phyloP scores from a whole-genome alignment of 2,888 invertebrate species.

The Plutella xylostella region DNA sequence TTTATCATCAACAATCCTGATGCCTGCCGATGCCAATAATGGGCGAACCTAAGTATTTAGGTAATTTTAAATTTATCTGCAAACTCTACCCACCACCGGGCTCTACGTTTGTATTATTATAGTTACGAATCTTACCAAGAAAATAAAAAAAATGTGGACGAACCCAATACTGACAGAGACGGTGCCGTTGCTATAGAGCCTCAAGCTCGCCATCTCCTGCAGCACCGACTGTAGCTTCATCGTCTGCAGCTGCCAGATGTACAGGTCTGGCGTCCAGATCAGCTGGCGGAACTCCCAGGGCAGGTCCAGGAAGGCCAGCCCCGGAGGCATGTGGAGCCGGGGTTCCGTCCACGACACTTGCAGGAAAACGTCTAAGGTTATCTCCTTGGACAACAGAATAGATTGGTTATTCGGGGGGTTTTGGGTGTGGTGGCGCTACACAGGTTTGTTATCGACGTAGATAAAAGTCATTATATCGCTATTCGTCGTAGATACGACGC shows the following conservation, averaged over 20 bases:
- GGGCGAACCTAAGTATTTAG: too few species aligned
- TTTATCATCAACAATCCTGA: too few species aligned
- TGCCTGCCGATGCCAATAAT: too few species aligned
- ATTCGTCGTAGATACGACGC: too few species aligned
- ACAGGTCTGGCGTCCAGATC: slow-evolving; percentile 73
- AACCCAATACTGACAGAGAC: slow-evolving; percentile 75
- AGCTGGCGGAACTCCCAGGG: slow-evolving; percentile 73
- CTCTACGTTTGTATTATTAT: too few species aligned
- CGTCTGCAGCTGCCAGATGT: slow-evolving; percentile 73
- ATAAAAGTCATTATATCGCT: too few species aligned
- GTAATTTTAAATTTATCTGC: too few species aligned
- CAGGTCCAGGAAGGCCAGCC: slow-evolving; percentile 65
- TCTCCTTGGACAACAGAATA: slow-evolving; percentile 52
- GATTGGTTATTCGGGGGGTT: slow-evolving; percentile 1
- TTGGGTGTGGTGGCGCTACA: too few species aligned
- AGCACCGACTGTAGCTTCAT: slow-evolving; percentile 72
- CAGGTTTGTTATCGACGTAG: too few species aligned
- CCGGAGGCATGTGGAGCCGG: slow-evolving; percentile 54
- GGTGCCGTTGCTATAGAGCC: slow-evolving; percentile 72
- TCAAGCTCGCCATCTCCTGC: slow-evolving; percentile 73
- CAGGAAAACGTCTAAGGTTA: slow-evolving; percentile 73
- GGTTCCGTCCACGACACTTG: slow-evolving; percentile 74
- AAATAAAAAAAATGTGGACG: slow-evolving; percentile 32
- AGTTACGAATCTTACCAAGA: too few species aligned
- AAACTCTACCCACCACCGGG: too few species aligned